Percentiles rank a stretch among this genome's conserved stretches.
phyloP scores from a whole-genome alignment of 2,113 vertebrate genomes.

The Lanius ludovicianus region DNA sequence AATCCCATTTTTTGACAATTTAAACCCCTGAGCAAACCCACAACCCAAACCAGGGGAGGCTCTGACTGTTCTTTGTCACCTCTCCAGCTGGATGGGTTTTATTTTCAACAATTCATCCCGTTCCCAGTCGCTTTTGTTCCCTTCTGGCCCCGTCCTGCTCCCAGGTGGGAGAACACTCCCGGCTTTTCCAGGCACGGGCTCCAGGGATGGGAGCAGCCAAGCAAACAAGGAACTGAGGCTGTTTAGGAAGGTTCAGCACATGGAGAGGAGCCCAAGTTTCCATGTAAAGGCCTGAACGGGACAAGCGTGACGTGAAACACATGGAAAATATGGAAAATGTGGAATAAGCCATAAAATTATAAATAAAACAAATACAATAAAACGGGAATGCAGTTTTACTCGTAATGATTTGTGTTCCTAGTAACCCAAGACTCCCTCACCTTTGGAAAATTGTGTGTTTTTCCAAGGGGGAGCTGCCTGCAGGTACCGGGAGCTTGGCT shows the following conservation, averaged over 20 bases:
- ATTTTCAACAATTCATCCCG: not conserved
- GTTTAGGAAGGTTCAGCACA: conserved; percentile 5
- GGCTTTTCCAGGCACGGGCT: not conserved
- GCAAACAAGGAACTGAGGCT: not conserved
- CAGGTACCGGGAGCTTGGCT: not conserved
- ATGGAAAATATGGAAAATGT: conserved; percentile 76
- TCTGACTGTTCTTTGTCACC: not conserved
- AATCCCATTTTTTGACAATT: not conserved
- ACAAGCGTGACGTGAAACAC: conserved; percentile 42
- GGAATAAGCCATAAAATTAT: conserved; percentile 76
- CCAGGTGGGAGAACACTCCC: not conserved
- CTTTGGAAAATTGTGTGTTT: conserved; percentile 49
- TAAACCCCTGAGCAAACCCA: not conserved
- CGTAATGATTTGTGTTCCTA: conserved; percentile 76
- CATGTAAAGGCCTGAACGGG: not conserved
- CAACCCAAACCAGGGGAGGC: not conserved
- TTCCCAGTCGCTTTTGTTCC: not conserved
- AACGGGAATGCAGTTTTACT: conserved; percentile 67
- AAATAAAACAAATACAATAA: conserved; percentile 82
- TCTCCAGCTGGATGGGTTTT: not conserved
- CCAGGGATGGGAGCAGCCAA: not conserved
- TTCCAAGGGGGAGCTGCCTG: conserved; percentile 13
- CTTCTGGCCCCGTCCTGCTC: accelerated
- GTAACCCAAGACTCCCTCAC: conserved; percentile 67
- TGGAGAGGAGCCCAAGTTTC: conserved; percentile 52